Conservation (phyloP, 2,113 vertebrate species). For the Petroica traversi region DNA sequence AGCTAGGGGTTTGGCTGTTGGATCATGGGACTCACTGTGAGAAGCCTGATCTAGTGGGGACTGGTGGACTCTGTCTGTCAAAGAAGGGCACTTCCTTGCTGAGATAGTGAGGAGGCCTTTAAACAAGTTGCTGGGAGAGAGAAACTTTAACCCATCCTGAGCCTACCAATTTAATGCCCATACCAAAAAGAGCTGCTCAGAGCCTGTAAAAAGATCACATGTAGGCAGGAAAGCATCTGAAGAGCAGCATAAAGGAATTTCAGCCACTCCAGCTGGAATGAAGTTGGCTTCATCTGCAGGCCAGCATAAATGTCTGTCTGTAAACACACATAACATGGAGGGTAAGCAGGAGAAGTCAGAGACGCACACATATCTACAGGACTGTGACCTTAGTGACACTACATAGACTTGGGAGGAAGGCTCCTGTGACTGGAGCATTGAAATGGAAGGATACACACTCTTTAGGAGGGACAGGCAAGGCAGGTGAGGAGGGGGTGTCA, state of each 20-base stretch:
- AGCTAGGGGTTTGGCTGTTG: not conserved
- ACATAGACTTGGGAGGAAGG: too few relatives aligned
- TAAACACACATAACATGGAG: not conserved
- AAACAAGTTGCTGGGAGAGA: not conserved
- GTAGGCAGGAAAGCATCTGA: not conserved
- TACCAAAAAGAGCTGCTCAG: not conserved
- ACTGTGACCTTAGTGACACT: not conserved
- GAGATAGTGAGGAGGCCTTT: not conserved
- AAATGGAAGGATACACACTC: not conserved
- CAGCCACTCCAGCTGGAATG: not conserved
- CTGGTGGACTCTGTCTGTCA: not conserved
- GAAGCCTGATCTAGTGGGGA: not conserved
- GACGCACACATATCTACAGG: not conserved
- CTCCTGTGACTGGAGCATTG: not conserved
- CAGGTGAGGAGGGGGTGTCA: not conserved
- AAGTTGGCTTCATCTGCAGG: rapidly evolving
- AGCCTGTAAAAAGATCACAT: not conserved
- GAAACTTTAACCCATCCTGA: not conserved
- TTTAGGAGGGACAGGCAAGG: not conserved
- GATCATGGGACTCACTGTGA: rapidly evolving
- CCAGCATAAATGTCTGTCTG: not conserved
- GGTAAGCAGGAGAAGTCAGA: not conserved
- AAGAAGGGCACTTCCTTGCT: not conserved
- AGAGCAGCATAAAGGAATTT: not conserved
- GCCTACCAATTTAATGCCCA: rapidly evolving